Evolutionary conservation across 2,113 vertebrate genomes (phyloP).

Genomic region (Misgurnus anguillicaudatus): DNA sequence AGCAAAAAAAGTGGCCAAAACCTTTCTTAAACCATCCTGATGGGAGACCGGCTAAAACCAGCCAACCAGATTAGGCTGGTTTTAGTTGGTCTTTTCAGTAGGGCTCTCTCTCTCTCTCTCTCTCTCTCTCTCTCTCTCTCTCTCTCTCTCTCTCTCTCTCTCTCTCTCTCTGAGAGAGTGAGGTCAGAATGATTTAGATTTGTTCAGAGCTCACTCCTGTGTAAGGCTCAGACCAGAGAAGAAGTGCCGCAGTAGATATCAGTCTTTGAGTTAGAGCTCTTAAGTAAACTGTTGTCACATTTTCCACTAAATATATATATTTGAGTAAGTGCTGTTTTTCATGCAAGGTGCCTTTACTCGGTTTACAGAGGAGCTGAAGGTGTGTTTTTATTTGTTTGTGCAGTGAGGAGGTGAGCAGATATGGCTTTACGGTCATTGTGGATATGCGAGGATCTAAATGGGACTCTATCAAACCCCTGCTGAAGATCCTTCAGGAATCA

Average conservation of each 20-base stretch:
- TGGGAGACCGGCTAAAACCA: too few relatives aligned
- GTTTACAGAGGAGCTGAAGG: not conserved
- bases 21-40: too few relatives aligned
- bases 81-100: too few relatives aligned
- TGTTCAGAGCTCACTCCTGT: constrained; percentile 66
- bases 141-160: constrained; percentile 47
- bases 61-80: too few relatives aligned
- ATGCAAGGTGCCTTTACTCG: not conserved
- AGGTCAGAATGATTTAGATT: constrained; percentile 74
- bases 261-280: not conserved
- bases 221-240: constrained; percentile 61
- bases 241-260: constrained; percentile 35
- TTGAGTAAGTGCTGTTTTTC: constrained; percentile 15
- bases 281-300: too few relatives aligned
- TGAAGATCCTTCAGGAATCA: constrained; percentile 98
- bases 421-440: constrained; percentile 98
- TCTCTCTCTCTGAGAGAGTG: constrained; percentile 62
- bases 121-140: constrained; percentile 23
- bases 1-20: too few relatives aligned
- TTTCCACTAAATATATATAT: too few relatives aligned
- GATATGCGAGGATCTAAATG: constrained; percentile 99
- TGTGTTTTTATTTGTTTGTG: constrained; percentile 44
- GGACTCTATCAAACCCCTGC: constrained; percentile 97
- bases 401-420: constrained; percentile 94
- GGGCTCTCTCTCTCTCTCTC: constrained; percentile 23